A percentile compares a stretch with the other conserved stretches of the same genome.
Evolutionary conservation across 2,797 vertebrate genomes (phyloP).

Genomic region (Tokudaia tokunoshimensis): DNA sequence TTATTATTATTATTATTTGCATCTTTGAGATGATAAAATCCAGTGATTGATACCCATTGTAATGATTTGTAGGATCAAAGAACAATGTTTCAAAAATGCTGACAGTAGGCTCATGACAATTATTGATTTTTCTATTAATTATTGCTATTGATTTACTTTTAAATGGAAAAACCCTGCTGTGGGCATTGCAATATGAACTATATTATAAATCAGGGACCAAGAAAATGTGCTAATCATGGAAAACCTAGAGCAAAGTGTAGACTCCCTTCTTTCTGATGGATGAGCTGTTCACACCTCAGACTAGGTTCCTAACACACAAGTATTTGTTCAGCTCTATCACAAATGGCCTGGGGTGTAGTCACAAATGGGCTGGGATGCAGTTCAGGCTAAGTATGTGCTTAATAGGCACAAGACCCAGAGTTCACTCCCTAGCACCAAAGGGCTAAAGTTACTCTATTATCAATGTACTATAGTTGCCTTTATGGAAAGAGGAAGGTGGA

Average conservation of each 20-base stretch:
- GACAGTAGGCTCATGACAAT: neutral
- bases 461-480: neutral
- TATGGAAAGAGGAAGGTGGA: neutral
- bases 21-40: constrained; percentile 45
- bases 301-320: constrained; percentile 9
- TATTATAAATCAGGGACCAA: neutral
- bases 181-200: neutral
- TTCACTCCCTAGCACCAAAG: neutral
- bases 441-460: neutral
- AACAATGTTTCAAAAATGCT: neutral
- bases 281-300: neutral
- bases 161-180: neutral
- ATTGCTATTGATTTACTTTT: constrained; percentile 1
- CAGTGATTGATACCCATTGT: neutral
- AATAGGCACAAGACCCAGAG: neutral
- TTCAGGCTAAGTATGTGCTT: neutral
- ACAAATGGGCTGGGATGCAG: neutral
- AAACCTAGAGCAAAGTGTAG: constrained; percentile 4
- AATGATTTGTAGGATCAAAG: neutral
- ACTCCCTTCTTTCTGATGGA: neutral
- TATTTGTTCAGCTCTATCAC: constrained; percentile 10
- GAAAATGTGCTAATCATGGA: neutral
- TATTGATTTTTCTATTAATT: neutral
- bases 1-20: neutral
- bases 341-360: neutral